Evolutionary conservation across 2,888 invertebrate genomes (phyloP).

Genomic region (Agapetus fuscipes): DNA sequence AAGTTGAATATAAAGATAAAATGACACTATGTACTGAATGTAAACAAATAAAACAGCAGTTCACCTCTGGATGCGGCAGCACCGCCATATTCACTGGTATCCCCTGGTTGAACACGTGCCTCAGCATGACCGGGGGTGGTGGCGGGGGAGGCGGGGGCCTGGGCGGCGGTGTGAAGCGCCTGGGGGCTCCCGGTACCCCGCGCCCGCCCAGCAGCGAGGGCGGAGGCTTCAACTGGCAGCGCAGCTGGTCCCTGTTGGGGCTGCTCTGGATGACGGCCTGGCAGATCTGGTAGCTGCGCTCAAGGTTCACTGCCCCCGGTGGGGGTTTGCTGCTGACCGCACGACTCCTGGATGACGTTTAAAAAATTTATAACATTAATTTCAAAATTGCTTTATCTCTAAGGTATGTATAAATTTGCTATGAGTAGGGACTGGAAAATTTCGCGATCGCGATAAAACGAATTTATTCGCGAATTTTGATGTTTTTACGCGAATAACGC

Average conservation of each 20-base stretch:
- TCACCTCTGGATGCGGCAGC: slow-evolving; percentile 37
- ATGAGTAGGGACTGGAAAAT: too few species aligned
- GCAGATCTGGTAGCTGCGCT: slow-evolving; percentile 91
- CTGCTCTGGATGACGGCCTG: slow-evolving; percentile 91
- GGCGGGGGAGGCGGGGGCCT: slow-evolving; percentile 48
- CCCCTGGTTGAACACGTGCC: slow-evolving; percentile 50
- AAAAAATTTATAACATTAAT: too few species aligned
- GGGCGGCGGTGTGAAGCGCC: slow-evolving; percentile 36
- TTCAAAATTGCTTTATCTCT: too few species aligned
- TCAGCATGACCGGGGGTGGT: slow-evolving; percentile 53
- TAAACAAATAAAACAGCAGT: too few species aligned
- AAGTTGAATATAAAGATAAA: too few species aligned
- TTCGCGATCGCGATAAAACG: too few species aligned
- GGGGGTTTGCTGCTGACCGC: slow-evolving; percentile 69
- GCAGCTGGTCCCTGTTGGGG: slow-evolving; percentile 78
- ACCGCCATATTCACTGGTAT: slow-evolving; percentile 30
- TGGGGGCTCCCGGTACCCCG: slow-evolving; percentile 26
- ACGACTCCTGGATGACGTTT: slow-evolving; percentile 40
- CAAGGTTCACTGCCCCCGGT: slow-evolving; percentile 84
- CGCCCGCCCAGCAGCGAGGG: slow-evolving; percentile 59
- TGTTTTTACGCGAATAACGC: too few species aligned
- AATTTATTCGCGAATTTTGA: too few species aligned
- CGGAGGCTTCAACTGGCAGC: slow-evolving; percentile 77
- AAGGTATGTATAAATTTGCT: too few species aligned
- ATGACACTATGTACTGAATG: too few species aligned